Conservation (phyloP, 2,113 vertebrate species). For the Mormoops blainvillei region DNA sequence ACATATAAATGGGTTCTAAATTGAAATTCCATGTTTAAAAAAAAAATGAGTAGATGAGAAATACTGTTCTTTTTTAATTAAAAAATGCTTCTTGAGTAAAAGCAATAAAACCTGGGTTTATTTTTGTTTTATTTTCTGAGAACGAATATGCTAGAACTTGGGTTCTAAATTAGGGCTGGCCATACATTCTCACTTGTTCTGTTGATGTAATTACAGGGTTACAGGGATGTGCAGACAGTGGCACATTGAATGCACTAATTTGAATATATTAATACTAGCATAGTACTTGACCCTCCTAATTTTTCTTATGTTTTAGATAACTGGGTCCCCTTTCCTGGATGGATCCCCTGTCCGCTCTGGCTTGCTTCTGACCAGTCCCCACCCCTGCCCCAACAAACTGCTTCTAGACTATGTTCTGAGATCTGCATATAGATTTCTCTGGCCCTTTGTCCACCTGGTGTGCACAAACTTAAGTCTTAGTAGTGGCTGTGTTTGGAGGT, state of each 20-base stretch:
- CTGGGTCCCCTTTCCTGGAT: neutral
- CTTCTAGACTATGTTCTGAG: neutral
- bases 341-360: neutral
- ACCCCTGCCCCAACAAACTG: neutral
- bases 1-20: neutral
- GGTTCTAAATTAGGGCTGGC: neutral
- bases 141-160: neutral
- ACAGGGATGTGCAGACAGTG: neutral
- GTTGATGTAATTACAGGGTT: neutral
- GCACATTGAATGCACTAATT: neutral
- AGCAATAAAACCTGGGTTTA: neutral
- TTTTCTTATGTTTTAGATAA: neutral
- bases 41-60: neutral
- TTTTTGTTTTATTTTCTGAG: slow-evolving; percentile 31
- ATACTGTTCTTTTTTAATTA: neutral
- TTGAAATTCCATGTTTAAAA: neutral
- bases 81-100: neutral
- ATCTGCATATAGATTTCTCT: neutral
- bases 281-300: too few relatives aligned
- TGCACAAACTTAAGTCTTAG: neutral
- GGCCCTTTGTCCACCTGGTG: neutral
- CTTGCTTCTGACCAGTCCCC: neutral
- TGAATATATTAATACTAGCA: neutral
- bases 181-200: neutral
- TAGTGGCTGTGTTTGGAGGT: neutral